Base-by-base conservation (phyloP, 2,888 invertebrate genomes). In the Ypsolopha sequella region DNA sequence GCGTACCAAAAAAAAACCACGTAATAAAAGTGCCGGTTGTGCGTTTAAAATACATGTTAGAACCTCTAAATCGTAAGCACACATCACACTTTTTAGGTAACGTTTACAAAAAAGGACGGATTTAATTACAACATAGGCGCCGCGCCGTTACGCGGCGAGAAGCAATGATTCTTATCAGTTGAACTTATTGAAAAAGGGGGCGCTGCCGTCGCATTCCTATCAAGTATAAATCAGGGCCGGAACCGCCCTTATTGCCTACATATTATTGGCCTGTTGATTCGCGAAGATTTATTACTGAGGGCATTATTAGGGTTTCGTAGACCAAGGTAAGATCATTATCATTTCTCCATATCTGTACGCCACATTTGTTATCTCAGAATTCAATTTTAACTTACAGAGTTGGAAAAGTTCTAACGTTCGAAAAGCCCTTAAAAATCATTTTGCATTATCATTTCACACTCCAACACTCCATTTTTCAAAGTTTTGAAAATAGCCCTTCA, bases 141-240 rank as follows among this genome's bases (percentile, higher is more conserved):
- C n/a, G 46, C 10, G 33, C 39, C 14, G 56, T 41, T 24, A 4
- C 51, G 14, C 47, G 50, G 38, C 46, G 35, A 34, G 14, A 34
- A 41, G 76, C 79, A 74, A 80, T 79, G 82, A 79, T 81, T 82
- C 80, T 81, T 82, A 84, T 84, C 84, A 64, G 55, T 36, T 54
- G 57, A 59, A 68, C 70, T 81, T 82, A 84, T 85, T 82, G 82
- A 85, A 82, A 78, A 51, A 73, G 66, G 69, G 80, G 80, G 70
- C 68, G 60, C 11, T 47, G 43, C 33, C 60, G 51, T 60, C 66
- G 67, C 70, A 80, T 79, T 82, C 81, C 84, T 68, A 66, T 68
- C 68, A 60, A 64, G 78, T 74, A 82, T 85, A 85, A 85, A 85
- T 85, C 85, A 80, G 73, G 61, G 56, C 61, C 63, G 56, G 63